phyloP scores from a whole-genome alignment of 2,113 vertebrate species.

The Rhynchomys soricoides region DNA sequence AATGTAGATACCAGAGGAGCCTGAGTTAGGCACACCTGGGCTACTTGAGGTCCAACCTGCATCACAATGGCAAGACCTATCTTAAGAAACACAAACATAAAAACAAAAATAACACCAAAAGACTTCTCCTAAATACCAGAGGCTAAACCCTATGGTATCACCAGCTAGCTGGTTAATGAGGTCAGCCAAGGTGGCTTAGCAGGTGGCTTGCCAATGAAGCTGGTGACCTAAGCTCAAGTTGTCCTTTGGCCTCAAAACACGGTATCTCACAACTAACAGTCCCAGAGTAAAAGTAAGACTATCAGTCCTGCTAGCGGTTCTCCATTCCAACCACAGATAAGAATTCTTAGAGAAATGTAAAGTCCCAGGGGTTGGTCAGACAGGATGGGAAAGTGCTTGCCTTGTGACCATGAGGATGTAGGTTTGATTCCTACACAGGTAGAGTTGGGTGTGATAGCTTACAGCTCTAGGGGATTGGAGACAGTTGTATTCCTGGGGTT shows the following conservation, averaged over 20 bases:
- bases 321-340: neutral
- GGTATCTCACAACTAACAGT: neutral
- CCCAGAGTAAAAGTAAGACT: neutral
- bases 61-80: neutral
- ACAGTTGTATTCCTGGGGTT: neutral
- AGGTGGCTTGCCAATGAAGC: neutral
- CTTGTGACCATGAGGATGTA: fast-evolving
- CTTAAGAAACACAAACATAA: neutral
- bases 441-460: neutral
- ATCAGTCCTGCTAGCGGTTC: neutral
- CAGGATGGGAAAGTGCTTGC: too few relatives aligned
- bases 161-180: neutral
- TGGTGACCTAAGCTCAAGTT: neutral
- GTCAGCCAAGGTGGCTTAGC: neutral
- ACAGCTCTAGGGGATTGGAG: neutral
- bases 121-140: neutral
- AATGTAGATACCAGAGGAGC: neutral
- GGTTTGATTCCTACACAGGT: neutral
- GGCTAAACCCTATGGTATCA: neutral
- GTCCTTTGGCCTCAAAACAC: neutral
- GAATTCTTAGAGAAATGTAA: neutral
- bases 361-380: neutral
- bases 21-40: neutral
- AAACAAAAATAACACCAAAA: neutral
- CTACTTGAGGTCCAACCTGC: too few relatives aligned